Conservation (phyloP, 1,140 invertebrate genomes). For the Thaumatotibia leucotreta region DNA sequence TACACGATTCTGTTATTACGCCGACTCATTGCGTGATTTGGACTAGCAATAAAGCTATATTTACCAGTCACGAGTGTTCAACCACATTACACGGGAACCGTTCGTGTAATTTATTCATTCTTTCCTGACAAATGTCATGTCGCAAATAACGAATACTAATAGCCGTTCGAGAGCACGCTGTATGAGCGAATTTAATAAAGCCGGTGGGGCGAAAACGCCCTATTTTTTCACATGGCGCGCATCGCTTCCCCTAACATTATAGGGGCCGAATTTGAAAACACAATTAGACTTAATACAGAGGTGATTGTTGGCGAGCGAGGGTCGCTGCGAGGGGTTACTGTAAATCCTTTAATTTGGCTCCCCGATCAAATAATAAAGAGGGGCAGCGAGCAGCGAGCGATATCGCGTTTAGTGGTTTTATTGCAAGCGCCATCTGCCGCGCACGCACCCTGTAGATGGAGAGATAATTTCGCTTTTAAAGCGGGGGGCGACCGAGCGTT, state of each 20-base stretch:
- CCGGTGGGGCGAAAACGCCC: conserved; percentile 46
- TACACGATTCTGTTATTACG: conserved; percentile 30
- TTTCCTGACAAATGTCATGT: conserved; percentile 25
- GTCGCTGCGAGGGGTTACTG: conserved; percentile 65
- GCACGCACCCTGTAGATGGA: conserved; percentile 54
- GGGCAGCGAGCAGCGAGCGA: conserved; percentile 55
- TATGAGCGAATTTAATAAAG: conserved; percentile 59
- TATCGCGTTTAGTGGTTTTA: conserved; percentile 76
- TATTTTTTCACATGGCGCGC: conserved; percentile 65
- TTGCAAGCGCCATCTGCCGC: conserved; percentile 74
- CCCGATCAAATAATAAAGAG: conserved; percentile 74
- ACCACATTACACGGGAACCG: conserved; percentile 32
- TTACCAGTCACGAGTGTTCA: conserved; percentile 41
- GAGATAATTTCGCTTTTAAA: conserved; percentile 72
- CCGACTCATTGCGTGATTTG: conserved; percentile 31
- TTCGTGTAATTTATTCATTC: conserved; percentile 28
- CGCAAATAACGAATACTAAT: conserved; percentile 14
- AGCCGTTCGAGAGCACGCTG: conserved; percentile 24
- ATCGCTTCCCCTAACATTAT: conserved; percentile 50
- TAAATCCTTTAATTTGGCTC: conserved; percentile 76
- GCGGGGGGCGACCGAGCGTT: conserved; percentile 48
- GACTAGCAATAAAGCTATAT: conserved; percentile 31
- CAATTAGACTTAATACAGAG: conserved; percentile 77
- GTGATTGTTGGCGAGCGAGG: conserved; percentile 70
- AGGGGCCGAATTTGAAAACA: conserved; percentile 73